These are phyloP conservation scores for Gryllus longicercus DNA, from an alignment of 2,888 invertebrate species.

Conservation along the genomic window DNA sequence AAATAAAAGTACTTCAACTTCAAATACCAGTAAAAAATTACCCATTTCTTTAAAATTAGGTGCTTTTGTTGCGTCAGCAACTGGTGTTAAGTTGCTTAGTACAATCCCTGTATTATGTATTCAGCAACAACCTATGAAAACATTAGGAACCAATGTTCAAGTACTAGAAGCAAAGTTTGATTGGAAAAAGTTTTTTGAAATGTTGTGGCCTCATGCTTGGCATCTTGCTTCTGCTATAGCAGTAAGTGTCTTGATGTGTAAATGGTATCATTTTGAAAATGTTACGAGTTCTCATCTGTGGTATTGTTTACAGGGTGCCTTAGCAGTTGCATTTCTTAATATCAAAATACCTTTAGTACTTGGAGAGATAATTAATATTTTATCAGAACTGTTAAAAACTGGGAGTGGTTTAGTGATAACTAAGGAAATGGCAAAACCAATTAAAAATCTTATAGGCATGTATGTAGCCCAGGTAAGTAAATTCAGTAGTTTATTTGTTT, in stretches of 20 bases:
- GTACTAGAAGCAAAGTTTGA: slow-evolving; percentile 60
- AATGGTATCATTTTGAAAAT: no score
- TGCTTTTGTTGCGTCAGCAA: no score
- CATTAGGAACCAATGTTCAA: slow-evolving; percentile 24
- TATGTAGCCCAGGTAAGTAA: slow-evolving; percentile 69
- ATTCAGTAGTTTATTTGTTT: neutral
- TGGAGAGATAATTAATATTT: slow-evolving; percentile 77
- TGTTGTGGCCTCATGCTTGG: slow-evolving; percentile 73
- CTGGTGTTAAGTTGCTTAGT: no score
- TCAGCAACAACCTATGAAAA: no score
- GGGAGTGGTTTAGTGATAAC: slow-evolving; percentile 54
- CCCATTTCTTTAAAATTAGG: no score
- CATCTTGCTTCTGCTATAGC: slow-evolving; percentile 72
- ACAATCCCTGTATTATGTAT: no score
- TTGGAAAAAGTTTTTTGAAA: slow-evolving; percentile 69
- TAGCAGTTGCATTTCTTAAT: slow-evolving; percentile 82
- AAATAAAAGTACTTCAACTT: no score
- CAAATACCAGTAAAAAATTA: no score
- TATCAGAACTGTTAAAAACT: slow-evolving; percentile 56
- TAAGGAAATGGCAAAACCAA: slow-evolving; percentile 63
- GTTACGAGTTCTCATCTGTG: neutral
- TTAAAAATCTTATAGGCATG: slow-evolving; percentile 61
- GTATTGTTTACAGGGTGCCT: slow-evolving; percentile 67
- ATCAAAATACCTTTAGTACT: slow-evolving; percentile 83
- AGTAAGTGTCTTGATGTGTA: slow-evolving; percentile 55